Evolutionary conservation across 2,797 vertebrate species (phyloP).

Genomic region (Varecia variegata): DNA sequence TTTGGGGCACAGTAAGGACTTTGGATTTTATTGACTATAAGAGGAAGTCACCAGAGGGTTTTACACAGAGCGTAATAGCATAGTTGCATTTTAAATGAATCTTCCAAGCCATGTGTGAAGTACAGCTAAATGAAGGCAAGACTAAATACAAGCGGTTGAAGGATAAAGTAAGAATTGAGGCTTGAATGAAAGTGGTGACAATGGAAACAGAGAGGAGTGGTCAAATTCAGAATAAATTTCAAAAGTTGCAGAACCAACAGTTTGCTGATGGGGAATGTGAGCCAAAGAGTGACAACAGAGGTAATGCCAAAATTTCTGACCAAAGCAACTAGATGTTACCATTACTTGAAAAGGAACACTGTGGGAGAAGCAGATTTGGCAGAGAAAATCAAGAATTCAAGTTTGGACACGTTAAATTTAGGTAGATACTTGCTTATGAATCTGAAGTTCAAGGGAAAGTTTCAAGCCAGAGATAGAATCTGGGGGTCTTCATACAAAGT

Average conservation of each 20-base stretch:
- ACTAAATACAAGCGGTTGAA: background rate
- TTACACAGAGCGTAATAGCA: background rate
- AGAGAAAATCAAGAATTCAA: slow-evolving; percentile 17
- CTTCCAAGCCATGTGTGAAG: background rate
- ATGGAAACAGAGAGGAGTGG: background rate
- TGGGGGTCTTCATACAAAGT: background rate
- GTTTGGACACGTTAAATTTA: background rate
- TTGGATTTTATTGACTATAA: background rate
- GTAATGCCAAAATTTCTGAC: background rate
- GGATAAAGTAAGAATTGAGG: background rate
- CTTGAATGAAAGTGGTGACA: background rate
- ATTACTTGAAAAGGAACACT: background rate
- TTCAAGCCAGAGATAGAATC: background rate
- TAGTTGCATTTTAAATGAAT: background rate
- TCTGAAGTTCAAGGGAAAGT: background rate
- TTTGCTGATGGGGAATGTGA: background rate
- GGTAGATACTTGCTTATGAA: background rate
- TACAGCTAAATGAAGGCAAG: background rate
- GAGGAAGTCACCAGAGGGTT: background rate
- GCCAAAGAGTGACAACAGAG: background rate
- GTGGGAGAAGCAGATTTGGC: background rate
- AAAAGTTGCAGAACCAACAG: background rate
- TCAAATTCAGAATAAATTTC: background rate
- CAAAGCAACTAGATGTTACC: background rate
- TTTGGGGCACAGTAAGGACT: background rate